Evolutionary conservation across 2,113 vertebrate genomes (phyloP), one percentile per base, ranked within the genome.

Genomic region (Hiodon alosoides): DNA sequence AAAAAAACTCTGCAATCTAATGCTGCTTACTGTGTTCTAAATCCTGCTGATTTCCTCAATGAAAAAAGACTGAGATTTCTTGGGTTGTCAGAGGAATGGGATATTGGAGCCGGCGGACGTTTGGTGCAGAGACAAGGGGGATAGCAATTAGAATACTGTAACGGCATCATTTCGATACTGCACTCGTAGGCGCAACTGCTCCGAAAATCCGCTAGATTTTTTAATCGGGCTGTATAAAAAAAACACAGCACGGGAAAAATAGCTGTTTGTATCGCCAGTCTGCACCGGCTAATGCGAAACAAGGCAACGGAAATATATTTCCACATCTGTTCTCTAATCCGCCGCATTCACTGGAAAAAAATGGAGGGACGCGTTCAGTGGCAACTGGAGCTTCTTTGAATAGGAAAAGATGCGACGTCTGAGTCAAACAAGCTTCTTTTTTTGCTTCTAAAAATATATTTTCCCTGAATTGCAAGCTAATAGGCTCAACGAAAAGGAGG

Each of bases 401-500:
- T 54, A 57, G 71, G 67, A n/a, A 77, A 71, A 59, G 52, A 83
- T 72, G 80, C 76, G 78, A 67, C 77, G 13, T 53, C 31, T 50
- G 52, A 55, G 11, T 16, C 14, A 11, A 57, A 1, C 17, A 46
- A 13, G n/a, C 54, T 47, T 68, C 14, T 11, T 67, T 8, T 69
- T 7, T 59, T 67, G 6, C 52, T 53, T n/a, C 31, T 59, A 51
- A 60, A 69, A 60, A 55, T 65, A 64, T 14, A 7, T 55, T 8
- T 74, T 16, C 59, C 14, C 11, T n/a, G 47, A 7, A 16, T 58
- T 16, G 17, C 46, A n/a, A 6, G 31, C 4, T 8, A 57, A 51
- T 10, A 55, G 52, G 72, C 64, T 79, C 66, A 54, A 57, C 55
- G 73, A 74, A 67, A 72, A 75, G 82, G 80, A 88, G 84, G 83